Evolutionary conservation across 2,888 invertebrate genomes (phyloP).

Genomic region (Cantharis lateralis): DNA sequence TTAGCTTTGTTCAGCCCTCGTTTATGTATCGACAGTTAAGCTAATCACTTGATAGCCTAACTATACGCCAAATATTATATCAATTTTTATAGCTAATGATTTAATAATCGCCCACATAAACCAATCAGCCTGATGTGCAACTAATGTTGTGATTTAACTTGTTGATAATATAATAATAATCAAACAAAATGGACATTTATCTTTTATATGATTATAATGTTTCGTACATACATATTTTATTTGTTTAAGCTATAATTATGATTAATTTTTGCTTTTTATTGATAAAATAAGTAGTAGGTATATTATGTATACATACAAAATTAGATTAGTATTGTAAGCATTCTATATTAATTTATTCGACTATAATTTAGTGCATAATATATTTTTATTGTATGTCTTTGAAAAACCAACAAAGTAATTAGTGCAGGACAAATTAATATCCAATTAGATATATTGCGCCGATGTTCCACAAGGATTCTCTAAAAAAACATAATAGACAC

Average conservation of each 20-base stretch:
- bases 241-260: slow-evolving; percentile 5
- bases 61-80: background rate
- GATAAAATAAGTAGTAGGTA: background rate
- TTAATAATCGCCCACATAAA: slow-evolving; percentile 27
- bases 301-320: background rate
- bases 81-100: slow-evolving; percentile 23
- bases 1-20: background rate
- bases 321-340: background rate
- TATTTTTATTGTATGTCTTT: background rate
- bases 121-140: slow-evolving; percentile 28
- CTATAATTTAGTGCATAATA: background rate
- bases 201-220: slow-evolving; percentile 26
- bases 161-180: slow-evolving; percentile 29
- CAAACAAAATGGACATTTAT: slow-evolving; percentile 27
- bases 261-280: slow-evolving; percentile 10
- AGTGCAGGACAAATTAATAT: no score
- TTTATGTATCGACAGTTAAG: background rate
- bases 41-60: slow-evolving; percentile 1
- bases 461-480: no score
- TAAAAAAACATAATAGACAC: no score
- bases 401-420: background rate
- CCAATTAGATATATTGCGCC: no score
- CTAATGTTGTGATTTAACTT: slow-evolving; percentile 33
- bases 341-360: background rate
- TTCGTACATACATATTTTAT: slow-evolving; percentile 18